Evolutionary conservation across 2,888 invertebrate species (phyloP), one percentile per base, ranked within the genome.

Genomic region (Dynastes grantii): DNA sequence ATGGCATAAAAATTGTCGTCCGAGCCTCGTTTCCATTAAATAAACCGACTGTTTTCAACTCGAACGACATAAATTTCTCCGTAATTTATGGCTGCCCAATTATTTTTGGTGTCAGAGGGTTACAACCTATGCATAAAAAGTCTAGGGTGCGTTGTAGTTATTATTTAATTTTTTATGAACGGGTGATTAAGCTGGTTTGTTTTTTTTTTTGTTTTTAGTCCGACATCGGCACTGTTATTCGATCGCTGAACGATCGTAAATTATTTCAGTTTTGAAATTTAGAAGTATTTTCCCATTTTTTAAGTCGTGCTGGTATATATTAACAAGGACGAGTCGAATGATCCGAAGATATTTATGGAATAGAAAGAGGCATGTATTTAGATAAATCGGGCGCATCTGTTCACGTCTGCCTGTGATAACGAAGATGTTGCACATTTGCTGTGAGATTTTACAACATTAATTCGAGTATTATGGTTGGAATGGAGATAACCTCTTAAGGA

Each of bases 111-210:
- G 78, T 63, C 64, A 45, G 45, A 53, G 76, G 79, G 79, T 81
- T 80, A 78, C 78, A 79, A 81, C 79, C 81, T 80, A 80, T 58
- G 53, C 70, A 79, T 81, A 81, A 81, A 81, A 81, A 78, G 37
- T 61, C 53, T 73, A 65, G 78, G 78, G 71, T 73, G 64, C 40
- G n/a, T n/a, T 37, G 64, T 67, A 40, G 67, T 76, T 76, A 51
- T 65, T 68, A 76, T 76, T 76, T 55, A 58, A 40, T 73, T 76
- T 76, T 76, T 76, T 76, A 76, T 67, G 76, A 55, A 76, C 67
- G 67, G 76, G 67, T 76, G 76, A 76, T 76, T 76, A 76, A 76
- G 76, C 11, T 78, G 29, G 76, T 67, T 76, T 27, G 37, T 73
- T 78, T 78, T 73, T 78, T 78, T 58, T 58, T 58, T 58, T 58